A percentile compares a stretch with the other conserved stretches of the same genome.
Conservation (phyloP, 92 coral and sea anemone species). For the Bergia puertoricense region DNA sequence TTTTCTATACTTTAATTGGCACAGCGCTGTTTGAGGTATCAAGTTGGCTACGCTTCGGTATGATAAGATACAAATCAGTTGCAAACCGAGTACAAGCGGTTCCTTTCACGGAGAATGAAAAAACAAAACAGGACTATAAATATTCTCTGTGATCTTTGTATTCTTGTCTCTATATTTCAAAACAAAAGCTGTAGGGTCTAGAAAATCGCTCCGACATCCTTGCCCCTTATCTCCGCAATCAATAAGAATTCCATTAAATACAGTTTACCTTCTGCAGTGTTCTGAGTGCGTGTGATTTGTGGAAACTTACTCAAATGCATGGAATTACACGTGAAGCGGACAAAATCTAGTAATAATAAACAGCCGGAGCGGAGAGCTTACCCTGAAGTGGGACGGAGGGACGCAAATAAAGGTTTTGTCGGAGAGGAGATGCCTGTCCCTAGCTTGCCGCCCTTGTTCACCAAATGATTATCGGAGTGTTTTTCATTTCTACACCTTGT, state of each 20-base stretch:
- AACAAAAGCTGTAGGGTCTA: neutral
- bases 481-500: conserved; percentile 39
- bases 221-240: neutral
- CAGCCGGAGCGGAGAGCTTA: neutral
- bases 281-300: neutral
- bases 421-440: neutral
- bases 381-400: neutral
- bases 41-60: neutral
- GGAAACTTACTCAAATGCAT: neutral
- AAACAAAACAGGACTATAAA: neutral
- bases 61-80: neutral
- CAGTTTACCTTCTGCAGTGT: neutral
- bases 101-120: neutral
- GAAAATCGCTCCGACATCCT: neutral
- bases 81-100: neutral
- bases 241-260: neutral
- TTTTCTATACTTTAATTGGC: neutral
- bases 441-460: neutral
- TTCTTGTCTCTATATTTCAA: neutral
- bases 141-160: neutral
- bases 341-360: neutral
- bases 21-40: neutral
- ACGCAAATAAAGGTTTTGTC: neutral
- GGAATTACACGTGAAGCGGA: neutral
- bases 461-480: neutral